Conservation (phyloP, 2,797 vertebrate species). For the Meriones psammophilus region DNA sequence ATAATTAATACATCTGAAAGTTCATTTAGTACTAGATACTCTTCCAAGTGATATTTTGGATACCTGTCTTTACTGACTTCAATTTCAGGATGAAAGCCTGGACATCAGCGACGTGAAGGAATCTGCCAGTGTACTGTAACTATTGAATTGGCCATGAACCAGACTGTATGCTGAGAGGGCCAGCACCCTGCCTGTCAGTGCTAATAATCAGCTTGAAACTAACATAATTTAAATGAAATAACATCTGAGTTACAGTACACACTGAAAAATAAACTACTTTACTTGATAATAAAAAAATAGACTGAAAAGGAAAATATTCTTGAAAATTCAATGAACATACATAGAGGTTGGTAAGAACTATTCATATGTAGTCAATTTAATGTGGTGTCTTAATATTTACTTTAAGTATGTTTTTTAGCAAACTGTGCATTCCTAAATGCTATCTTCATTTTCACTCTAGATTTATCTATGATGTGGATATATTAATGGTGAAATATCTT, state of each 20-base stretch:
- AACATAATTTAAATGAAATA: background rate
- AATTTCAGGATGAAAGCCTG: background rate
- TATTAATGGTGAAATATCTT: background rate
- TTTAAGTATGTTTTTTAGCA: constrained; percentile 9
- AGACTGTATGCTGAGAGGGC: background rate
- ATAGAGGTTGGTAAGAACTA: background rate
- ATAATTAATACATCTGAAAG: background rate
- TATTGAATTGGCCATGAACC: background rate
- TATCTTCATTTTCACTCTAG: constrained; percentile 25
- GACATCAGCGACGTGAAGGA: background rate
- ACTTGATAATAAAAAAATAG: constrained; percentile 11
- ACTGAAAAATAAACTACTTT: background rate
- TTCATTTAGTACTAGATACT: background rate
- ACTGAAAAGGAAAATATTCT: constrained; percentile 3
- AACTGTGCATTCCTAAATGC: background rate
- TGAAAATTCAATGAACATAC: constrained; percentile 19
- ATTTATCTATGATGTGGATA: background rate
- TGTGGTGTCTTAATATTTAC: background rate
- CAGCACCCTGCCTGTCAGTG: background rate
- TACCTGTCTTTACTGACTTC: background rate
- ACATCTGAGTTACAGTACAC: background rate
- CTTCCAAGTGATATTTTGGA: background rate
- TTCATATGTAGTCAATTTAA: background rate
- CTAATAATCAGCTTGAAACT: background rate
- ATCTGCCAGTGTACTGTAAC: background rate